Conservation (phyloP, 2,797 vertebrate genomes). For the Sebastes paucispinis region DNA sequence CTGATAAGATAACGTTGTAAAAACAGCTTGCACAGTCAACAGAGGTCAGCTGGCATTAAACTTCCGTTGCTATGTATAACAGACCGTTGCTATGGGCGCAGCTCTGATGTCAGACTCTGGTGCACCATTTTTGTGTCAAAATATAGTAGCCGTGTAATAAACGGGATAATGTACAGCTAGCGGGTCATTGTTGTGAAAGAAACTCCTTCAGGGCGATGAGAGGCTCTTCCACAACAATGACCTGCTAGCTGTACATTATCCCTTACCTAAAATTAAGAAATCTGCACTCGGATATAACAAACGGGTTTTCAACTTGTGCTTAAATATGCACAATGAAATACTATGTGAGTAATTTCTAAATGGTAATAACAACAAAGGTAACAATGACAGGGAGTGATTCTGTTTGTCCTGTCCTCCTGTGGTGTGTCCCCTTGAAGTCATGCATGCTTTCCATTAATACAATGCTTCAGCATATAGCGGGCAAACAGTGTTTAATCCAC, state of each 20-base stretch:
- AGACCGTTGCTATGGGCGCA: no score
- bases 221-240: no score
- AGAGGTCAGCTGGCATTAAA: not conserved
- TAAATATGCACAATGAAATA: not conserved
- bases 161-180: no score
- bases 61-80: no score
- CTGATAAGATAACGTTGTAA: not conserved
- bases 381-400: no score
- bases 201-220: no score
- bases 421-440: constrained; percentile 38
- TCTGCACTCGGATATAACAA: not conserved
- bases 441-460: constrained; percentile 27
- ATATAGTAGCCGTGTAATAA: no score
- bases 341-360: not conserved
- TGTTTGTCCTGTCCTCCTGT: constrained; percentile 14
- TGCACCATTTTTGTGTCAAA: no score
- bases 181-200: no score
- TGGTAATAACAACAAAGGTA: not conserved
- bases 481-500: not conserved
- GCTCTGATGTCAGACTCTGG: no score
- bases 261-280: not conserved
- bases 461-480: not conserved
- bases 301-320: not conserved
- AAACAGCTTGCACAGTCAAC: not conserved
- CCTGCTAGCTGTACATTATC: no score